phyloP scores from a whole-genome alignment of 2,113 vertebrate genomes.

The Strix aluco region DNA sequence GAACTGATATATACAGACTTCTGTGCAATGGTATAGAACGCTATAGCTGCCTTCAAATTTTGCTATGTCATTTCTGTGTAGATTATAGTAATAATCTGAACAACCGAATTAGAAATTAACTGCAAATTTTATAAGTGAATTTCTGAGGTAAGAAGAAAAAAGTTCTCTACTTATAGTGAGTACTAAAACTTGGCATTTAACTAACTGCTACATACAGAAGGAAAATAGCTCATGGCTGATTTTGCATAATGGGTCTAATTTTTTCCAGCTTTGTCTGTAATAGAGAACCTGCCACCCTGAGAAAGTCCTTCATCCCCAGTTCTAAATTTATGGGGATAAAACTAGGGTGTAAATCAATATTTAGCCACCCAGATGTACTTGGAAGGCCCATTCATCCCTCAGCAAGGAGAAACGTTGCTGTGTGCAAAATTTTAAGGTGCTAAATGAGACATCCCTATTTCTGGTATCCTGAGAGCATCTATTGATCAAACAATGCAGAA shows the following conservation, averaged over 20 bases:
- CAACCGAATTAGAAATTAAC: constrained; percentile 14
- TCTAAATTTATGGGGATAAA: not conserved
- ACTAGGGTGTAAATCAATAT: not conserved
- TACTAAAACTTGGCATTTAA: not conserved
- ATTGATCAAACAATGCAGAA: not conserved
- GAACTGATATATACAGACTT: not conserved
- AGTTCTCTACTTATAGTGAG: not conserved
- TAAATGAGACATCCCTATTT: not conserved
- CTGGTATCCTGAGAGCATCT: not conserved
- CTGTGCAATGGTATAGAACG: not conserved
- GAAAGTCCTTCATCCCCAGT: not conserved
- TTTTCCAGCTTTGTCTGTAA: not conserved
- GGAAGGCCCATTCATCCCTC: not conserved
- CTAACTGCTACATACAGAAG: not conserved
- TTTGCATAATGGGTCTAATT: not conserved
- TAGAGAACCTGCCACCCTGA: not conserved
- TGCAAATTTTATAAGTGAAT: not conserved
- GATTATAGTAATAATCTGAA: not conserved
- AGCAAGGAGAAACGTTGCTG: not conserved
- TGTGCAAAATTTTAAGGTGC: not conserved
- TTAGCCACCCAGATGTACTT: not conserved
- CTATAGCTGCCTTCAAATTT: not conserved
- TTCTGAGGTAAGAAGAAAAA: constrained; percentile 2
- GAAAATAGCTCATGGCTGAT: not conserved
- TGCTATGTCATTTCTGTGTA: not conserved